Percentiles rank a stretch among this genome's conserved stretches.
Conservation (phyloP, 2,888 invertebrate species). For the Noctua comes region DNA sequence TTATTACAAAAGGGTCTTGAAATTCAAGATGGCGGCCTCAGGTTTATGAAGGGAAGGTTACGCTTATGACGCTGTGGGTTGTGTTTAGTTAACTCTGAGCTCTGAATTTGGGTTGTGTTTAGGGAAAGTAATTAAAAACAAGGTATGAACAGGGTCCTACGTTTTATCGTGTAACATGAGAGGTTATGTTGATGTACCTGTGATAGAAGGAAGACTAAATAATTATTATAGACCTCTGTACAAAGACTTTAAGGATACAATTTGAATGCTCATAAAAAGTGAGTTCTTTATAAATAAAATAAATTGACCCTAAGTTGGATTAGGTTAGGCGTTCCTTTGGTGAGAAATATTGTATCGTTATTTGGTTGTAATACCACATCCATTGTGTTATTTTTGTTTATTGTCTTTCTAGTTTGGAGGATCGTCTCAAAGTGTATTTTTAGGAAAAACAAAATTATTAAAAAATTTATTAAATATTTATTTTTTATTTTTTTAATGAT, state of each 20-base stretch:
- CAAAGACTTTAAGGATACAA: neutral
- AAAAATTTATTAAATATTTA: too few relatives aligned
- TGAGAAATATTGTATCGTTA: neutral
- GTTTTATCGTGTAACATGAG: conserved; percentile 36
- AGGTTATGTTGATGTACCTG: conserved; percentile 1
- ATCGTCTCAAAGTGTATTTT: too few relatives aligned
- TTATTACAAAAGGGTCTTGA: conserved; percentile 51
- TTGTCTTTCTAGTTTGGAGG: too few relatives aligned
- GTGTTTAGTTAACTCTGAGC: conserved; percentile 47
- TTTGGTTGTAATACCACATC: neutral
- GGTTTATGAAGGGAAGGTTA: conserved; percentile 36
- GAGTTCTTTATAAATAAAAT: neutral
- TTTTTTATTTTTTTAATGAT: too few relatives aligned
- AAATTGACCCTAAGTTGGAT: neutral
- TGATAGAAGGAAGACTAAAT: neutral
- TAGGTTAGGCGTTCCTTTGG: neutral
- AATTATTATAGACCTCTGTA: neutral
- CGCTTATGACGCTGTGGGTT: conserved; percentile 35
- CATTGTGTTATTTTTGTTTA: too few relatives aligned
- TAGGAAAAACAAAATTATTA: too few relatives aligned
- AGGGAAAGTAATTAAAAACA: conserved; percentile 43
- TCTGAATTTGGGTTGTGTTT: conserved; percentile 49
- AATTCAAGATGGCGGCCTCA: conserved; percentile 52
- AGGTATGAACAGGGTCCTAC: conserved; percentile 6
- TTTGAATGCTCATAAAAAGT: neutral